Conservation (phyloP, 2,888 invertebrate species). For the Aspidiotus destructor region DNA sequence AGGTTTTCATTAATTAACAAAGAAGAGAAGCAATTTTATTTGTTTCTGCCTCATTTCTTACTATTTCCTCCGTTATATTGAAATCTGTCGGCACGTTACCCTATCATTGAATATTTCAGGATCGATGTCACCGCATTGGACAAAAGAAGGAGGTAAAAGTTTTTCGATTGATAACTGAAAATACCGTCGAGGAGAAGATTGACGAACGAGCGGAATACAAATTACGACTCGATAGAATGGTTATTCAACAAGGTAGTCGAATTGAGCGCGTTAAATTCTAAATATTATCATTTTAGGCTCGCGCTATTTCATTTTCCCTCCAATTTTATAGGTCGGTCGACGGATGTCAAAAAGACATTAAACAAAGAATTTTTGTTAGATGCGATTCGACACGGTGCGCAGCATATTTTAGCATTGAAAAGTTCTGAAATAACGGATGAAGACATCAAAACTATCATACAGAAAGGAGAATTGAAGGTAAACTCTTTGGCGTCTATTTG, state of each 20-base stretch:
- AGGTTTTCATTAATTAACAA: no score
- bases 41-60: no score
- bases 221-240: constrained; percentile 85
- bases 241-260: constrained; percentile 74
- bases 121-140: constrained; percentile 96
- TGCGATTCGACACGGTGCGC: constrained; percentile 98
- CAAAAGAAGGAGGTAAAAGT: constrained; percentile 88
- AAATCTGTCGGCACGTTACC: no score
- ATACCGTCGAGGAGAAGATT: constrained; percentile 98
- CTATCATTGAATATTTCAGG: constrained; percentile 43
- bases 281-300: background rate
- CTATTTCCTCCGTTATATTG: no score
- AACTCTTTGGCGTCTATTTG: constrained; percentile 19
- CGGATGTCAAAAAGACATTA: constrained; percentile 78
- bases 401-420: constrained; percentile 96
- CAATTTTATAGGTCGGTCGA: constrained; percentile 58
- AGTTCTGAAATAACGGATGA: constrained; percentile 96
- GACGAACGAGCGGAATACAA: constrained; percentile 97
- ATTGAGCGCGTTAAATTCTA: background rate
- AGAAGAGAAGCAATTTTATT: no score
- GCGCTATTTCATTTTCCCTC: constrained; percentile 8
- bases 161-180: constrained; percentile 92
- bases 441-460: constrained; percentile 89
- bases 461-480: constrained; percentile 78
- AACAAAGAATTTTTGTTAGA: constrained; percentile 98